These are phyloP conservation scores for Empis stercorea DNA, from an alignment of 2,888 invertebrate species.

Conservation along the genomic window DNA sequence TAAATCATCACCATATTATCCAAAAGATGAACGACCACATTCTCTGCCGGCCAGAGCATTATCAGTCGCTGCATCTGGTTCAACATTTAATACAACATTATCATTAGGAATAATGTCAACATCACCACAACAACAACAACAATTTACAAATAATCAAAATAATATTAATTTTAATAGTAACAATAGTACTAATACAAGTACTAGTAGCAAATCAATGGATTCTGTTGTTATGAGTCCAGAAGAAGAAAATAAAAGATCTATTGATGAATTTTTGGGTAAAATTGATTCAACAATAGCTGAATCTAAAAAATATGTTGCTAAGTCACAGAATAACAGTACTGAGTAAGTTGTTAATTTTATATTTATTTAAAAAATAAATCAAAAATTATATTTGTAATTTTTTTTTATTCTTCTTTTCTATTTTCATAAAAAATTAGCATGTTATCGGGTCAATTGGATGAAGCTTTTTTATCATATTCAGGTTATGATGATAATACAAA, in stretches of 20 bases:
- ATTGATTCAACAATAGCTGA: conserved; percentile 73
- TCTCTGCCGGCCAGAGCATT: conserved; percentile 42
- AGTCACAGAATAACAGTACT: conserved; percentile 62
- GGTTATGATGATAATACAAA: conserved; percentile 24
- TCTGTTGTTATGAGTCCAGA: conserved; percentile 48
- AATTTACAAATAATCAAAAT: conserved; percentile 17
- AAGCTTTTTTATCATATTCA: conserved; percentile 26
- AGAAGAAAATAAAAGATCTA: conserved; percentile 59
- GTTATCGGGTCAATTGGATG: conserved; percentile 31
- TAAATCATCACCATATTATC: conserved; percentile 48
- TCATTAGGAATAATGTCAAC: conserved; percentile 31
- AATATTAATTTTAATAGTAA: conserved; percentile 8
- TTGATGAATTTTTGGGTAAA: conserved; percentile 69
- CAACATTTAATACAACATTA: conserved; percentile 16
- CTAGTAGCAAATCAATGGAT: conserved; percentile 36
- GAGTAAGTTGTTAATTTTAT: conserved; percentile 49
- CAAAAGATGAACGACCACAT: conserved; percentile 38
- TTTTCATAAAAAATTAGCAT: conserved; percentile 17
- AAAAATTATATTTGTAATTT: not conserved
- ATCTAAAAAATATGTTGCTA: conserved; percentile 71
- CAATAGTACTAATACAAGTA: conserved; percentile 18
- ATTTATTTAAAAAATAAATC: not conserved
- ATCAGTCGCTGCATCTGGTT: conserved; percentile 40
- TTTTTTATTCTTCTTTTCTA: not conserved
- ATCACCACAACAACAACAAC: conserved; percentile 19